Evolutionary conservation across 2,113 vertebrate genomes (phyloP).

Genomic region (Probosciger aterrimus): DNA sequence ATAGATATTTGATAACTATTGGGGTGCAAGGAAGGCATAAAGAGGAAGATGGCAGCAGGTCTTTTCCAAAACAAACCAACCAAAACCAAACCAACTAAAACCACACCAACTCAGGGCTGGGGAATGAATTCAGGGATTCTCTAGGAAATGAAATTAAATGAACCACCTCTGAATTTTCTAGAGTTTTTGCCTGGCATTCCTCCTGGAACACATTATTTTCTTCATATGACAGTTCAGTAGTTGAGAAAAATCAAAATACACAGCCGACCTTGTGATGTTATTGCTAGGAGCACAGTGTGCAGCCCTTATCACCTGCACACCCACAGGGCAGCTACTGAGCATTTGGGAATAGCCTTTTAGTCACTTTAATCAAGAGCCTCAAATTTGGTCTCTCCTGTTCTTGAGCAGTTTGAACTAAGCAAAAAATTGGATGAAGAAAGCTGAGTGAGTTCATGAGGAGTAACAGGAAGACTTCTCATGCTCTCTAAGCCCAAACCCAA

Average conservation of each 20-base stretch:
- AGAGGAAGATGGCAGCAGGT: background rate
- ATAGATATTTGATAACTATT: background rate
- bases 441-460: accelerated
- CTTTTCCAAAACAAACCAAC: background rate
- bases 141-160: background rate
- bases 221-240: background rate
- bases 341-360: background rate
- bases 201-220: background rate
- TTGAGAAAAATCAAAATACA: background rate
- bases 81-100: background rate
- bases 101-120: background rate
- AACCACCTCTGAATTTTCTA: background rate
- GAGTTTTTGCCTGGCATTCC: background rate
- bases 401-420: background rate
- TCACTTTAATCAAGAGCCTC: background rate
- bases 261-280: background rate
- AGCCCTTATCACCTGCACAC: background rate
- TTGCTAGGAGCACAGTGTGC: background rate
- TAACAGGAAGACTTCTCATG: background rate
- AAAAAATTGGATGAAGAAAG: background rate
- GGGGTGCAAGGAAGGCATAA: background rate
- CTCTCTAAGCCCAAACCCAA: background rate
- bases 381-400: background rate
- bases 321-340: background rate
- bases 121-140: background rate